phyloP scores from a whole-genome alignment of 2,797 vertebrate genomes.

The Ciconia nigra region DNA sequence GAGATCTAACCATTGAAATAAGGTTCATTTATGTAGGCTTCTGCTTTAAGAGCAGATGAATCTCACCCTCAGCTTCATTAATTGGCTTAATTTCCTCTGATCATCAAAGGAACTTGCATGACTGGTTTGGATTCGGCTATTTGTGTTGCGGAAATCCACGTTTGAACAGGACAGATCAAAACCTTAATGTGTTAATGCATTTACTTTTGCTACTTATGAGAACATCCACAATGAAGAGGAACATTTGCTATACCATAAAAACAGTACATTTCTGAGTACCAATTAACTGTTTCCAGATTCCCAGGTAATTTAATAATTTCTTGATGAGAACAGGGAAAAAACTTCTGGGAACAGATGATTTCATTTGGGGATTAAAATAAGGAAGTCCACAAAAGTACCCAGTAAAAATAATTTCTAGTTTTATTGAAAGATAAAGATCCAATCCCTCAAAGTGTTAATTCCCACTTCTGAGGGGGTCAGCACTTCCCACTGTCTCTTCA shows the following conservation, averaged over 20 bases:
- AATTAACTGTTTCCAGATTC: neutral
- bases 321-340: neutral
- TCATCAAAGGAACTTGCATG: neutral
- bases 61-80: neutral
- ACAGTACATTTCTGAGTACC: neutral
- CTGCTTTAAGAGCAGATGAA: neutral
- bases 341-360: neutral
- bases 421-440: neutral
- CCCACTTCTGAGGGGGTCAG: neutral
- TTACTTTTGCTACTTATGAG: neutral
- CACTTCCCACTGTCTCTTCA: neutral
- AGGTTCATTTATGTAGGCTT: neutral
- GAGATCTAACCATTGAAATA: neutral
- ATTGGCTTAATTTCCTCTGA: neutral
- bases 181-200: neutral
- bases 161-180: neutral
- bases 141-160: neutral
- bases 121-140: neutral
- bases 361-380: neutral
- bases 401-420: neutral
- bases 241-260: neutral
- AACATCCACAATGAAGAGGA: neutral
- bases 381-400: neutral
- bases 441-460: neutral
- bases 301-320: neutral